Base-by-base conservation (phyloP, 2,113 vertebrate genomes). In the Megaleporinus macrocephalus region DNA sequence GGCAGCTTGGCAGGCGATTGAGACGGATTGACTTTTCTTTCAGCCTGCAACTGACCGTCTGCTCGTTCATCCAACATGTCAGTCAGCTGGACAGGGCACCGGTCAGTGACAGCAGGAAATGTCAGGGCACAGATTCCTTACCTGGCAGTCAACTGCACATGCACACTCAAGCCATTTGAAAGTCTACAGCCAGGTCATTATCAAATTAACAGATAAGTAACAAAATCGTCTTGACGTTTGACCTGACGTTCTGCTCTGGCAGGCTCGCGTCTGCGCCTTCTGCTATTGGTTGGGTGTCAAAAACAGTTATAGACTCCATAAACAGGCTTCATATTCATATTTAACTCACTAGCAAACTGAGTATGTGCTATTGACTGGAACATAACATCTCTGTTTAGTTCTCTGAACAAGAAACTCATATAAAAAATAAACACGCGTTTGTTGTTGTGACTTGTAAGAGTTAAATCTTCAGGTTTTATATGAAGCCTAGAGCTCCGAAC, bases 11-110 rank as follows among this genome's bases (percentile, higher is more conserved):
- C 57, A 61, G 57, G 79, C 70, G 49, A 76, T 44, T 76, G 73
- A 84, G 51, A 62, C 41, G 14, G 49, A 81, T 49, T 26, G 72
- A 84, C 65, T 70, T 76, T 59, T 61, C 36, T 16, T 69, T 76
- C 66, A 76, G 61, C 29, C 63, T 84, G 44, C 33, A 73, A 65
- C 65, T 66, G 77, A 61, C 33, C 29, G 66, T 80, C 61, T 69
- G 22, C 51, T 73, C 27, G 68, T 81, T 78, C 13, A 7, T 49
- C 33, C 24, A 47, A 63, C 20, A 61, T 44, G 59, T 22, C 69
- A 73, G 72, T 66, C 78, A 73, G 72, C 15, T 76, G 73, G 70
- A 26, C 18, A 69, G 61, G 55, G 44, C 55, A 49, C 65, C 20
- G 62, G 41, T 47, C 51, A 74, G 15, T 41, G 59, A 41, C 2